Percentiles rank a stretch among this genome's conserved stretches.
phyloP scores from a whole-genome alignment of 2,113 vertebrate species.

The Carettochelys insculpta region DNA sequence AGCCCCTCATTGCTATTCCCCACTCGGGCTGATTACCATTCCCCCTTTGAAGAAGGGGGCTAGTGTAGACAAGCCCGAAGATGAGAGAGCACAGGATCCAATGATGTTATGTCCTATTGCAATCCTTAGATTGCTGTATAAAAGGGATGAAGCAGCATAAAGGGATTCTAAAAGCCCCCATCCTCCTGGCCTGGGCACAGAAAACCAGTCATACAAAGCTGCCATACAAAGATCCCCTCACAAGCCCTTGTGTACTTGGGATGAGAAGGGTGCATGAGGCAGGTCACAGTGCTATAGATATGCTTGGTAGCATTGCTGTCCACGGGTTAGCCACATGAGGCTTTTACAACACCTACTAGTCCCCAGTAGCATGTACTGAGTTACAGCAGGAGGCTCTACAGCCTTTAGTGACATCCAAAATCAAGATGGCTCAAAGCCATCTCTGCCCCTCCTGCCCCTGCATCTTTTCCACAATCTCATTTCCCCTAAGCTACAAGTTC shows the following conservation, averaged over 20 bases:
- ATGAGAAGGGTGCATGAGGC: neutral
- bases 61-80: too few species aligned
- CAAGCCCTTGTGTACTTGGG: neutral
- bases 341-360: neutral
- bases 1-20: too few species aligned
- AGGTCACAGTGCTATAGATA: neutral
- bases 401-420: neutral
- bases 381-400: neutral
- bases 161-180: neutral
- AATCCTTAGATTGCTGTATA: neutral
- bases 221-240: neutral
- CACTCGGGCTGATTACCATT: too few species aligned
- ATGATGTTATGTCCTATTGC: neutral
- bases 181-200: accelerated
- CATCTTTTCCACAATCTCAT: neutral
- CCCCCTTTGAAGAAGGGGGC: too few species aligned
- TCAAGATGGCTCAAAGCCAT: neutral
- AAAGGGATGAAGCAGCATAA: neutral
- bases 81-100: neutral
- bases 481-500: neutral
- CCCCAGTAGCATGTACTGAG: neutral
- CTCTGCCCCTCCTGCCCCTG: accelerated
- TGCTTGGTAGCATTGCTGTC: neutral
- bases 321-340: neutral
- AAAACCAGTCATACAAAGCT: accelerated